phyloP scores from a whole-genome alignment of 2,888 invertebrate genomes.

The Limenitis camilla region DNA sequence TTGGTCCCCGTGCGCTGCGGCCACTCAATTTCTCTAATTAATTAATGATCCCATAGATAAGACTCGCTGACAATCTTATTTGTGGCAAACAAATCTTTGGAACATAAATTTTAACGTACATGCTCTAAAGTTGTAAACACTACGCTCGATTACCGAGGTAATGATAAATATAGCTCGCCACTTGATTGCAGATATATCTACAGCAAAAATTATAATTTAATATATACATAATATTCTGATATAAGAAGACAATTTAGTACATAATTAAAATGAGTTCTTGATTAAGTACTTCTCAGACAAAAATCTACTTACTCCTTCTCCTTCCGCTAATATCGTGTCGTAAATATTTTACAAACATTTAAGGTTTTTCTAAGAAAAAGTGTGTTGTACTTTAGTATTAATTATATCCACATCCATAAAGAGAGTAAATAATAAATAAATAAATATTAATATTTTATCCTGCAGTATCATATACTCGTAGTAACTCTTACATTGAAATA shows the following conservation, averaged over 20 bases:
- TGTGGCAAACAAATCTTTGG: slow-evolving; percentile 73
- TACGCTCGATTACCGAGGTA: slow-evolving; percentile 57
- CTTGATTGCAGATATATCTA: slow-evolving; percentile 16
- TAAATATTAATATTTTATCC: too few relatives aligned
- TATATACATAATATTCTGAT: neutral
- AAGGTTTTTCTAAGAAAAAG: too few relatives aligned
- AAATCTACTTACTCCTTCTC: too few relatives aligned
- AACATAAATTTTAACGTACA: slow-evolving; percentile 71
- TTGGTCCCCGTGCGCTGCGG: slow-evolving; percentile 67
- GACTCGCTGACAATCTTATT: slow-evolving; percentile 73
- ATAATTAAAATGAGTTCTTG: too few relatives aligned
- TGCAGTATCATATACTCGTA: too few relatives aligned
- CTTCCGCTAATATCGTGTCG: too few relatives aligned
- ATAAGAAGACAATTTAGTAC: slow-evolving; percentile 29
- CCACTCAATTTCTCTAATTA: slow-evolving; percentile 75
- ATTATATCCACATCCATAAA: too few relatives aligned
- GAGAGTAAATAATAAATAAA: too few relatives aligned
- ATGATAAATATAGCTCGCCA: slow-evolving; percentile 38
- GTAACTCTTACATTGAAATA: too few relatives aligned
- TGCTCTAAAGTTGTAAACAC: slow-evolving; percentile 69
- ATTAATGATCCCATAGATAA: slow-evolving; percentile 73
- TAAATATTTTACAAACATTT: too few relatives aligned
- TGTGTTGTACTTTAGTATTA: too few relatives aligned
- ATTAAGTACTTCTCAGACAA: too few relatives aligned
- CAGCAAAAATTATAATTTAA: slow-evolving; percentile 23